Evolutionary conservation across 1,140 invertebrate genomes (phyloP).

Genomic region (Listronotus bonariensis): DNA sequence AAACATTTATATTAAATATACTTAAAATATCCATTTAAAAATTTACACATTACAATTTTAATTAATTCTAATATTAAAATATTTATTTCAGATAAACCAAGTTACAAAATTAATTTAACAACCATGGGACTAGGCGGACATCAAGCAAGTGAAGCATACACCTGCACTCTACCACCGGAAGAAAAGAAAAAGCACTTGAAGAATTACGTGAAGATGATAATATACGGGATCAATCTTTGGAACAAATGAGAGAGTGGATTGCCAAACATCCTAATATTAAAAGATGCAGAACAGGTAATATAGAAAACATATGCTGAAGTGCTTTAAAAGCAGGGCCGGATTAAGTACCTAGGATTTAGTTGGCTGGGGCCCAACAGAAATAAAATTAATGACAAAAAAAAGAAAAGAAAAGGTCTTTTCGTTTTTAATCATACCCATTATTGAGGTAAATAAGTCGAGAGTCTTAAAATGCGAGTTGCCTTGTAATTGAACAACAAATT

Average conservation of each 20-base stretch:
- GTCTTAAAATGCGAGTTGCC: too few species aligned
- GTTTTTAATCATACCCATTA: too few species aligned
- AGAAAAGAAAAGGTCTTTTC: too few species aligned
- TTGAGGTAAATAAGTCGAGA: too few species aligned
- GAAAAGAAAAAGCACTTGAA: conserved; percentile 65
- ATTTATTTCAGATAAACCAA: conserved; percentile 9
- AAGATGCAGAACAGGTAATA: conserved; percentile 70
- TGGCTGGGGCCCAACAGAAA: too few species aligned
- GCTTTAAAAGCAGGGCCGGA: neutral
- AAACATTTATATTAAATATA: too few species aligned
- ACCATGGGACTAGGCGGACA: conserved; percentile 54
- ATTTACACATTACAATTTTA: too few species aligned
- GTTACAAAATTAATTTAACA: conserved; percentile 20
- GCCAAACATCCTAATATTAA: conserved; percentile 75
- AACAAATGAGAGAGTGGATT: conserved; percentile 77
- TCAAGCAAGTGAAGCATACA: conserved; percentile 43
- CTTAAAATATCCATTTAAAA: too few species aligned
- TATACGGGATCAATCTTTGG: conserved; percentile 68
- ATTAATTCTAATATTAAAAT: conserved; percentile 4
- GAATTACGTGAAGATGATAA: conserved; percentile 76
- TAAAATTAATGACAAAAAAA: too few species aligned
- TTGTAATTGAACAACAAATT: too few species aligned
- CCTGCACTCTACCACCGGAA: conserved; percentile 52
- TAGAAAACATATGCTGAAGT: neutral
- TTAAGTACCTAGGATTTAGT: neutral